Base-by-base conservation (phyloP, 1,140 invertebrate genomes). In the Aphaenogaster floridana region DNA sequence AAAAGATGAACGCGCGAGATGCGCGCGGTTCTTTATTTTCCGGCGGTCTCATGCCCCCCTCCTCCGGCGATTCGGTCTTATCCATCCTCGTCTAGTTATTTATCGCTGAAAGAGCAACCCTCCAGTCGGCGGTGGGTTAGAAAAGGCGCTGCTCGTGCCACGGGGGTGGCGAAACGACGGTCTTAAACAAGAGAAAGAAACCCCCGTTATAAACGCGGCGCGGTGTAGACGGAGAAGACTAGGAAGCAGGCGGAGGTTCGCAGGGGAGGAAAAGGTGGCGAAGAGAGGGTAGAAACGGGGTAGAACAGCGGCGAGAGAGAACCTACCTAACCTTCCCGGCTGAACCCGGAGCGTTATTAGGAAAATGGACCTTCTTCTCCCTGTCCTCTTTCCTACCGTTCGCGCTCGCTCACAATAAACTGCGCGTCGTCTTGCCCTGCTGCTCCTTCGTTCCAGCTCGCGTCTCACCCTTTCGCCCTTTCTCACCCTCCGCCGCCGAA, bases 311-410 rank as follows among this genome's bases (percentile, higher is more conserved):
- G 34, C 21, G 36, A 0, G 54, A 79, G 48, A 79, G 36, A 63
- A 54, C 21, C 28, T 72, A 86, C 57, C 79, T 77, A 78, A 64
- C 86, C 83, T 80, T 42, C 21, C 54, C 72, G 48, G 63, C 68
- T 85, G 68, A 89, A 87, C 80, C 63, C 80, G 64, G 66, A 15
- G 74, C 86, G 87, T 92, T 92, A 92, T 90, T 92, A 92, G 86
- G 92, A 91, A 92, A 91, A 92, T 91, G 89, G 90, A 91, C 87
- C 86, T 68, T 64, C 59, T 61, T 86, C 72, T 63, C 42, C 74
- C 86, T 59, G 15, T 83, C 59, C 88, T 54, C 36, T 48, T 83
- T 34, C 52, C 50, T 68, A 34, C 54, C 64, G 63, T 39, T 89
- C 34, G 52, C 74, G 36, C 63, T 57, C 66, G 59, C 36, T 74